Base-by-base conservation (phyloP, 1,140 invertebrate genomes). In the Nilaparvata lugens region DNA sequence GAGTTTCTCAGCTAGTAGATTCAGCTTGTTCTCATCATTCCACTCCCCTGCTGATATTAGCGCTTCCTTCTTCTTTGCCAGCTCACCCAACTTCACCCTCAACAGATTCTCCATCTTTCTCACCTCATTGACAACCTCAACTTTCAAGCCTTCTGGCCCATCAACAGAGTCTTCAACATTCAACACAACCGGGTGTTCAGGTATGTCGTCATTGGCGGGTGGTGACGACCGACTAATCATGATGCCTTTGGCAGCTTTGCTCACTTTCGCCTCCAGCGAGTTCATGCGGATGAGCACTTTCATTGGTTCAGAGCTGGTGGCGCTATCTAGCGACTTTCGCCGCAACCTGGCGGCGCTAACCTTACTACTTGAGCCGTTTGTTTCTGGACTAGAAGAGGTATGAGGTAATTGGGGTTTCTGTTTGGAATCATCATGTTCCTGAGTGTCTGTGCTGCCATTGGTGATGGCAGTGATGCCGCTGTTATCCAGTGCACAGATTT, bases 241-340 rank as follows among this genome's bases (percentile, higher is more conserved):
- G 6, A 60, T 60, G 14, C 51, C 58, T 40, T 52, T 60, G 35
- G 77, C 70, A 3, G 80, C 82, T 65, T 75, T 83, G 21, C 79
- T 75, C 18, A 88, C 82, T 78, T 87, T 87, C 21, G 81, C 81
- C 74, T 91, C 88, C 63, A 89, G 70, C 23, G 83, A 83, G 67
- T 81, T 87, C 25, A 89, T 70, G 57, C 87, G 78, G 64, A 88
- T 85, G 45, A 89, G 70, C 62, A 88, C 80, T 73, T 87, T 88
- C 81, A 89, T 84, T 2, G 87, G 84, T 70, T 90, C 87, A 1
- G 83, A 84, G 65, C 82, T 83, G 2, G 83, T 86, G 2, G 83
- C 85, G 66, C 86, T 87, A 65, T 89, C 87, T 35, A 89, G 74
- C 2, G 85, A 87, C 68, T 89, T 88, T 62, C 86, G 76, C 48